Base-by-base conservation (phyloP, 2,888 invertebrate genomes). In the Apotomis turbidana region DNA sequence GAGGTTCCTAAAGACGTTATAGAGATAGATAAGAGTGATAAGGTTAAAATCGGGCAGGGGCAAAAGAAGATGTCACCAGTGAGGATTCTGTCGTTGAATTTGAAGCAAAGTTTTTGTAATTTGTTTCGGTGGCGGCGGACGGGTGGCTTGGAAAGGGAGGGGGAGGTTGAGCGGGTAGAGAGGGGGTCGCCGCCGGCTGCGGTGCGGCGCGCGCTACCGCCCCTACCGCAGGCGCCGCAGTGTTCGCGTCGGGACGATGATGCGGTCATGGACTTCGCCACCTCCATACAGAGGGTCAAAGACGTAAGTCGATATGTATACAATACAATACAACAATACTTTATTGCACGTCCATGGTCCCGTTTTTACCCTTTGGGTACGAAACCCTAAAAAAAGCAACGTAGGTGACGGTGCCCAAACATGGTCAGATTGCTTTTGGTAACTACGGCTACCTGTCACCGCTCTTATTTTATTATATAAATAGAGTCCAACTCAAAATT, bases 211-310 rank as follows among this genome's bases (percentile, higher is more conserved):
- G 93, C 93, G 10, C 77, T 93, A 67, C 91, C 94, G 0, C 94
- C 94, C 38, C 85, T 94, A 55, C 94, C 94, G 54, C 82, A 75
- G 81, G 83, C 78, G 78, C 91, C 83, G 27, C 83, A 78, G 9
- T 75, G 84, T 6, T 77, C 85, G 8, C 84, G 87, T 4, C 86
- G 88, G 12, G 91, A 83, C 3, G 94, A 95, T 61, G 94, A 95
- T 66, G 91, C 93, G 0, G 93, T 95, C 57, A 95, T 96, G 90
- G 98, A 98, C 88, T 98, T 98, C 89, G 97, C 98, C 55, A 96
- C 97, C 44, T 98, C 97, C 79, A 97, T 98, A 83, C 97, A 98
- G 87, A 97, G 97, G 94, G 98, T 98, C 68, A 98, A 98, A 95
- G 97, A 98, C 93, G 98, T 98, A 94, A 95, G 97, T 95, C 27